A percentile compares a stretch with the other conserved stretches of the same genome.
Evolutionary conservation across 2,113 vertebrate genomes (phyloP).

Genomic region (Platysternon megacephalum): DNA sequence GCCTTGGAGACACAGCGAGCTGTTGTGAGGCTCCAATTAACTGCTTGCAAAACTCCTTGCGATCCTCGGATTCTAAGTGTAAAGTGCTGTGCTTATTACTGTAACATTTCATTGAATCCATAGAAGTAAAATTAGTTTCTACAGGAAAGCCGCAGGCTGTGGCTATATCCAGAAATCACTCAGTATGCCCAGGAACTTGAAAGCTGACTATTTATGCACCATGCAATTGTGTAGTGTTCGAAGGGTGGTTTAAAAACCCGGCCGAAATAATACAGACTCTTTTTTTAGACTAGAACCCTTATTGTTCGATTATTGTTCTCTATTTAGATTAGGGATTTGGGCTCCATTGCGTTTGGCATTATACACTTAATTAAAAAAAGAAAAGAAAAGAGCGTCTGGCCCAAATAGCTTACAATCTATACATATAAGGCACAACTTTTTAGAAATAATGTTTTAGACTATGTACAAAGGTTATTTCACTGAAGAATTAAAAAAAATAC

Average conservation of each 20-base stretch:
- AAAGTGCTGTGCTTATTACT: not conserved
- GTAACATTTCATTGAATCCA: not conserved
- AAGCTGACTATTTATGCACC: accelerated
- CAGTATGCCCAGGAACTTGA: not conserved
- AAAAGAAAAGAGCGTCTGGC: not conserved
- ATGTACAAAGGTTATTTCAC: accelerated
- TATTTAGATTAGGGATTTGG: not conserved
- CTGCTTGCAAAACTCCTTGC: not conserved
- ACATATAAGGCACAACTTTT: not conserved
- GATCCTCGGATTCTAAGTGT: not conserved
- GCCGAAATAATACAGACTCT: accelerated
- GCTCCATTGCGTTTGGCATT: not conserved
- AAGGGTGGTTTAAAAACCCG: not conserved
- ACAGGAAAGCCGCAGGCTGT: not conserved
- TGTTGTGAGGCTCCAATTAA: not conserved
- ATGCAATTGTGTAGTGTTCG: not conserved
- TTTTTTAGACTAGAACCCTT: not conserved
- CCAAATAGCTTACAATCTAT: not conserved
- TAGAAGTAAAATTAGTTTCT: not conserved
- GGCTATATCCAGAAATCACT: not conserved
- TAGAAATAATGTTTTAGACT: not conserved
- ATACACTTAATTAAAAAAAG: not conserved
- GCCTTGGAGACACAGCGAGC: not conserved
- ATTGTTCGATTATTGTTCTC: not conserved
- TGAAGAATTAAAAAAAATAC: accelerated